phyloP scores from a whole-genome alignment of 2,888 invertebrate species.

The Notodonta ziczac region DNA sequence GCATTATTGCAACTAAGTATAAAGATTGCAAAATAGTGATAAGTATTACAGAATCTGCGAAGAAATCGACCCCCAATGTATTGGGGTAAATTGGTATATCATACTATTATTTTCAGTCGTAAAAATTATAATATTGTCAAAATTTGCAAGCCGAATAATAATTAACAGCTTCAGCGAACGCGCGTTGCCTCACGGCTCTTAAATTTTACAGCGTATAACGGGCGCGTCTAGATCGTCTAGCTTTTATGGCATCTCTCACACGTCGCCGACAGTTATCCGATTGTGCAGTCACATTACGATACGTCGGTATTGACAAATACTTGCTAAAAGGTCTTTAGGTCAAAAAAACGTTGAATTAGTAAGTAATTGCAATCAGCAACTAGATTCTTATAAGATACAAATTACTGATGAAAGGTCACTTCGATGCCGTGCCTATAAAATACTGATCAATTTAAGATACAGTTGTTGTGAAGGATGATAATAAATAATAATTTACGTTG shows the following conservation, averaged over 20 bases:
- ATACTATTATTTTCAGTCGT: background rate
- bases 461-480: background rate
- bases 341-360: background rate
- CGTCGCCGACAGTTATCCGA: constrained; percentile 4
- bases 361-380: background rate
- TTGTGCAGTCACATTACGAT: constrained; percentile 1
- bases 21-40: constrained; percentile 2
- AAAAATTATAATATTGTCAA: background rate
- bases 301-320: constrained; percentile 6
- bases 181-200: constrained; percentile 4
- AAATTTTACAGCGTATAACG: constrained; percentile 3
- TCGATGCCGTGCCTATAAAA: background rate
- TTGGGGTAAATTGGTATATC: too few relatives aligned
- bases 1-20: constrained; percentile 17
- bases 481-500: background rate
- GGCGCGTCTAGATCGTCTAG: constrained; percentile 3
- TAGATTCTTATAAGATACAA: background rate
- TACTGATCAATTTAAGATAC: background rate
- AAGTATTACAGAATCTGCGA: too few relatives aligned
- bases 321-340: constrained; percentile 7
- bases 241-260: constrained; percentile 9
- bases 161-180: background rate
- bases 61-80: too few relatives aligned
- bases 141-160: constrained; percentile 2
- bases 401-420: background rate